Evolutionary conservation across 1,140 invertebrate genomes (phyloP), one percentile per base, ranked within the genome.

Genomic region (Pogonomyrmex californicus): DNA sequence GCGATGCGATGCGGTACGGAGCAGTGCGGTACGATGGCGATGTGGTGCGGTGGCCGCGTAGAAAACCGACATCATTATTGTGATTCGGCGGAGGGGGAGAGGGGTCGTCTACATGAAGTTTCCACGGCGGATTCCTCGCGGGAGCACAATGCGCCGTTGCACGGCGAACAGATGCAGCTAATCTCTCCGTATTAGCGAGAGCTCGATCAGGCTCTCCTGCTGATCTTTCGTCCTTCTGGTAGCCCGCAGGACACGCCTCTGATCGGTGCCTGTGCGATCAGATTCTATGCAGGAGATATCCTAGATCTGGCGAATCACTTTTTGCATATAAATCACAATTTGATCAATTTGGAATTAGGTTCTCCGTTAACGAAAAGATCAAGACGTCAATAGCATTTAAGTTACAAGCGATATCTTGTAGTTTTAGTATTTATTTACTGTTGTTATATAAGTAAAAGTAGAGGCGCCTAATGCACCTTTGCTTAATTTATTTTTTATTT

Each of bases 21-120:
- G 91, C 93, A 92, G 66, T 47, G 79, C 79, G 79, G 51, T 4
- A 65, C 30, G 63, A 49, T 44, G 62, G 91, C 38, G 65, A 10
- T 23, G 41, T 41, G 65, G 54, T n/a, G 68, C 79, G 79, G 66
- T 73, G 77, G 77, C 36, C 93, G 93, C 90, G 92, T 89, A 89
- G 91, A 94, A 94, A 94, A 91, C 91, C 92, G 93, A 94, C 93
- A 94, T 94, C 94, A 95, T 95, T 94, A 95, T 95, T 94, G 93
- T 91, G 92, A 93, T 94, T 92, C 91, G 93, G 92, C 93, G 30
- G n/a, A 6, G 44, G 14, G 1, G 70, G 9, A 38, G 54, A 14
- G 7, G 0, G 54, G 66, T 93, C 93, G 87, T 49, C 68, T 4
- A 30, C 17, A 54, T 73, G n/a, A 82, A 91, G 91, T 86, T 90